Conservation (phyloP, 2,113 vertebrate species). For the Upupa epops region DNA sequence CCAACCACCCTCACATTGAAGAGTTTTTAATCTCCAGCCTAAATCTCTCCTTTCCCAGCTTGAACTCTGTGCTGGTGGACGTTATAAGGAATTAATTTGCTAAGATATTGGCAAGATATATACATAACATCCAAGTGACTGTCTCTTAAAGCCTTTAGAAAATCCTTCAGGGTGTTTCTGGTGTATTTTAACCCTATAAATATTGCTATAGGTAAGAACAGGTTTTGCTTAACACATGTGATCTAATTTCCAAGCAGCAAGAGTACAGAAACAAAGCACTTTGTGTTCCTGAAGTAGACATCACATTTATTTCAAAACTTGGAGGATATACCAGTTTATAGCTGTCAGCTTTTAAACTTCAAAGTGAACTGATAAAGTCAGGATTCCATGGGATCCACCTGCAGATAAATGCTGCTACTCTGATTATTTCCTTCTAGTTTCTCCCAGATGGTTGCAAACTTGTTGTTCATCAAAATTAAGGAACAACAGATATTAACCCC, state of each 20-base stretch:
- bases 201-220: neutral
- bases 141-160: neutral
- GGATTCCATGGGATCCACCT: neutral
- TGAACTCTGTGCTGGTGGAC: too few species aligned
- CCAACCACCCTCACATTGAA: too few species aligned
- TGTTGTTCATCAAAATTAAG: neutral
- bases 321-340: neutral
- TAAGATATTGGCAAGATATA: neutral
- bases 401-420: neutral
- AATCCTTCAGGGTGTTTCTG: neutral
- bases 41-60: too few species aligned
- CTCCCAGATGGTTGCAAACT: neutral
- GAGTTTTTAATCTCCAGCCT: too few species aligned
- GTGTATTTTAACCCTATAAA: neutral
- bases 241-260: neutral
- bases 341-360: neutral
- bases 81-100: neutral
- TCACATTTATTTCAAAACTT: neutral
- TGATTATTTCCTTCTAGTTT: neutral
- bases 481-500: neutral
- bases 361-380: neutral
- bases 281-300: neutral
- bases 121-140: neutral
- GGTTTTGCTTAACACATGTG: neutral
- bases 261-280: neutral